phyloP scores from a whole-genome alignment of 53 echinoderm and acorn worm species.

The Holothuria scabra region DNA sequence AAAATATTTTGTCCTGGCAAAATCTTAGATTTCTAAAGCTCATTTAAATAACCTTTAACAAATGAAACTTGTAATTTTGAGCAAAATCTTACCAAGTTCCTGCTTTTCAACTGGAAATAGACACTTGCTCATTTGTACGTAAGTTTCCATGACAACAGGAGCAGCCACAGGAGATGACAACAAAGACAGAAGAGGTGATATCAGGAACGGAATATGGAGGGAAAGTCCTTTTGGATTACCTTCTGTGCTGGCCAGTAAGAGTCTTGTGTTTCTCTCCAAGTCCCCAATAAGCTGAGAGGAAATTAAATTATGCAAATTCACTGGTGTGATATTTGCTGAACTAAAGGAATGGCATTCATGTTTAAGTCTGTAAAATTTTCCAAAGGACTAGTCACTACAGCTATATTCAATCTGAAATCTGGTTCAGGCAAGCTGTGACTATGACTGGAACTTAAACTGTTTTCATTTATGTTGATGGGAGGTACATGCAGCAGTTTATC shows the following conservation, averaged over 20 bases:
- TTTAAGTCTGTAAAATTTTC: no score
- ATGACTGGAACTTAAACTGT: no score
- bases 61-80: not conserved
- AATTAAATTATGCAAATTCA: no score
- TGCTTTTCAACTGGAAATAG: conserved; percentile 66
- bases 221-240: conserved; percentile 65
- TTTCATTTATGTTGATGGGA: no score
- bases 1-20: no score
- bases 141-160: conserved; percentile 42
- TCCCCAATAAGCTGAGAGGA: not conserved
- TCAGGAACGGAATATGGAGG: conserved; percentile 70
- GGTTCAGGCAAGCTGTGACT: no score
- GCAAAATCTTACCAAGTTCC: conserved; percentile 65
- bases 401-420: no score
- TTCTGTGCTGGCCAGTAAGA: conserved; percentile 65
- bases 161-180: conserved; percentile 82
- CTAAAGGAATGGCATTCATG: no score
- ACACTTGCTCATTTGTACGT: conserved; percentile 65
- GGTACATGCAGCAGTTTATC: no score
- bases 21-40: no score
- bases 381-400: no score
- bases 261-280: conserved; percentile 49
- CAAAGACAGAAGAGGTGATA: conserved; percentile 71
- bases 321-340: no score
- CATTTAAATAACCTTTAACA: not conserved